Conservation (phyloP, 2,797 vertebrate species). For the Hylomyscus alleni region DNA sequence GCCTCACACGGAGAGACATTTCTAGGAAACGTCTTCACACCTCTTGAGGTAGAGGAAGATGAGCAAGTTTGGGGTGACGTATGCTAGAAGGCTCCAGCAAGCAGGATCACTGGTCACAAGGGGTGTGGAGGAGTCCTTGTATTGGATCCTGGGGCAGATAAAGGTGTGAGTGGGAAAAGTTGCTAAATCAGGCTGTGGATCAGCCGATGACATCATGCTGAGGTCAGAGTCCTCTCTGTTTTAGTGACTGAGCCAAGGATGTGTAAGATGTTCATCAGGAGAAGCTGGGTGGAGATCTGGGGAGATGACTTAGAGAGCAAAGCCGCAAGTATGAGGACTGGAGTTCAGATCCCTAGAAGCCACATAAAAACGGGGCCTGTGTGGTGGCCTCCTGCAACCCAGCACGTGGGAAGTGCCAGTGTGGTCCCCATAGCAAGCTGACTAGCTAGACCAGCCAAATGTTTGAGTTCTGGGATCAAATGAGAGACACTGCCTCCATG, state of each 20-base stretch:
- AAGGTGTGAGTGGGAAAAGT: neutral
- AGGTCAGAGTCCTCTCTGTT: neutral
- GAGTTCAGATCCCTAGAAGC: neutral
- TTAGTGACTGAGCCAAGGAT: rapidly evolving
- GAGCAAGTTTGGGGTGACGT: rapidly evolving
- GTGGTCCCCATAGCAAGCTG: neutral
- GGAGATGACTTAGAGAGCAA: neutral
- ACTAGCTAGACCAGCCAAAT: neutral
- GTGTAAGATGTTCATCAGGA: neutral
- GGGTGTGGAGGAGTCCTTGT: neutral
- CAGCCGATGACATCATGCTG: neutral
- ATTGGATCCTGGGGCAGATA: neutral
- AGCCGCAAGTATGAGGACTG: neutral
- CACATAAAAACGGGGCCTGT: neutral
- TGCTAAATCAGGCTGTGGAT: neutral
- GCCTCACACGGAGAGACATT: neutral
- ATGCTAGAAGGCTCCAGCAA: neutral
- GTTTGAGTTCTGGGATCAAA: neutral
- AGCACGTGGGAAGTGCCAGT: neutral
- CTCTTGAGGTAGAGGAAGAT: neutral
- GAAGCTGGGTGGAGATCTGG: neutral
- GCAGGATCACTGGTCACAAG: neutral
- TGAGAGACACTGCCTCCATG: neutral
- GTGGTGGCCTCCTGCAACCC: neutral
- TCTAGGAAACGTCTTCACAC: neutral